Percentiles rank a stretch among this genome's conserved stretches.
Conservation (phyloP, 2,888 invertebrate species). For the Epirrhoe tristata region DNA sequence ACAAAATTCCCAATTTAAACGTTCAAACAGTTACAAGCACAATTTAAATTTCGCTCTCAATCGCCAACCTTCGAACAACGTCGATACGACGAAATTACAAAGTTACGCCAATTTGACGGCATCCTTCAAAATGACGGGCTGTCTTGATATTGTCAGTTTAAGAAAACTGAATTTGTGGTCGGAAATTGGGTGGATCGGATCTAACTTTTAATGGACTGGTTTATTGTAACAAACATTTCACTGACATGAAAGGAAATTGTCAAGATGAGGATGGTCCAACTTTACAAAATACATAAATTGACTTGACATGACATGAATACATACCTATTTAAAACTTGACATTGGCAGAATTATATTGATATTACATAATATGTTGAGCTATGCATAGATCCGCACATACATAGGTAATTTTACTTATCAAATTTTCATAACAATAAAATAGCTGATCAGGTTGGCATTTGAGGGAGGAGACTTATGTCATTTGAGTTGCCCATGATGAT, state of each 20-base stretch:
- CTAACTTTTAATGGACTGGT: not conserved
- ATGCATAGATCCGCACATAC: too few relatives aligned
- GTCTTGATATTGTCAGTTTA: constrained; percentile 22
- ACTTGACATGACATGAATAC: too few relatives aligned
- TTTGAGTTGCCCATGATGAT: too few relatives aligned
- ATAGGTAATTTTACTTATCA: too few relatives aligned
- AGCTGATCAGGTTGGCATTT: too few relatives aligned
- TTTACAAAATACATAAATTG: too few relatives aligned
- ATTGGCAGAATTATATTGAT: too few relatives aligned
- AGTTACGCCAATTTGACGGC: constrained; percentile 37
- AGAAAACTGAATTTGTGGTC: constrained; percentile 14
- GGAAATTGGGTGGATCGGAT: constrained; percentile 13
- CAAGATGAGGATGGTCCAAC: too few relatives aligned
- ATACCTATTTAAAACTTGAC: too few relatives aligned
- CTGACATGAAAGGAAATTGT: not conserved
- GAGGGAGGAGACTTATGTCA: too few relatives aligned
- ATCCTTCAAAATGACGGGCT: constrained; percentile 24
- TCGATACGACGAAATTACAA: constrained; percentile 31
- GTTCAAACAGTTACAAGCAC: not conserved
- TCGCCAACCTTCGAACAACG: constrained; percentile 16
- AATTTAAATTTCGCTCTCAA: constrained; percentile 5
- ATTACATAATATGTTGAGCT: too few relatives aligned
- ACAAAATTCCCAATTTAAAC: constrained; percentile 1
- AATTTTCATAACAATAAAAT: too few relatives aligned
- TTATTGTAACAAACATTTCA: not conserved